Conservation (phyloP, 2,888 invertebrate genomes). For the Chloroclystis v-ata region DNA sequence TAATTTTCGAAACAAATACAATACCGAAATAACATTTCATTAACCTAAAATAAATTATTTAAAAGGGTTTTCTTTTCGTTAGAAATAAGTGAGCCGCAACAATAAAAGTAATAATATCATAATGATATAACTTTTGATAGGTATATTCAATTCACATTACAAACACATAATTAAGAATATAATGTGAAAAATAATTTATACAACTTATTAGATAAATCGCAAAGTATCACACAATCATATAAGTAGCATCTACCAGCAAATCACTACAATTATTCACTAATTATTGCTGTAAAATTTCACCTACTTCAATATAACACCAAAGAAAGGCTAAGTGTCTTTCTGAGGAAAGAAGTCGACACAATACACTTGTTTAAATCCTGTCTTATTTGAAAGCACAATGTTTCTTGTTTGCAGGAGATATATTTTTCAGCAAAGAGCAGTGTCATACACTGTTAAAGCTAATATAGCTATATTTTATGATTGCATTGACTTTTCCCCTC, state of each 20-base stretch:
- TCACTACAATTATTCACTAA: conserved; percentile 70
- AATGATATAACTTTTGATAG: conserved; percentile 61
- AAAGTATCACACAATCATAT: conserved; percentile 71
- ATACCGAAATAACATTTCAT: conserved; percentile 55
- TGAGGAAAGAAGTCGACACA: conserved; percentile 16
- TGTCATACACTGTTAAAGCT: conserved; percentile 37
- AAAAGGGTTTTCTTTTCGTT: conserved; percentile 39
- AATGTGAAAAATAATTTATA: conserved; percentile 32
- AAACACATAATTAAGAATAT: conserved; percentile 33
- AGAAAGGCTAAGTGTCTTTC: conserved; percentile 57
- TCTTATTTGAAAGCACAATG: no score
- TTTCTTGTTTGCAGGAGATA: conserved; percentile 16
- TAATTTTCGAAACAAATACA: conserved; percentile 53
- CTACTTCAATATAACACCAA: conserved; percentile 66
- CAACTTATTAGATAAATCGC: conserved; percentile 50
- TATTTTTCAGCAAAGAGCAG: conserved; percentile 22
- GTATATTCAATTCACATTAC: conserved; percentile 48
- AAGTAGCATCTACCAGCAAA: conserved; percentile 72
- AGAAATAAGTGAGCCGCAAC: conserved; percentile 61
- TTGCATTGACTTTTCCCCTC: conserved; percentile 40
- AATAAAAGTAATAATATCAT: conserved; percentile 61
- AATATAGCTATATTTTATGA: conserved; percentile 14
- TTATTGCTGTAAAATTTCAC: conserved; percentile 74
- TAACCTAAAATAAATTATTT: conserved; percentile 67
- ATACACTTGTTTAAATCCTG: conserved; percentile 7